Evolutionary conservation across 2,113 vertebrate species (phyloP).

Genomic region (Crotalus viridis): DNA sequence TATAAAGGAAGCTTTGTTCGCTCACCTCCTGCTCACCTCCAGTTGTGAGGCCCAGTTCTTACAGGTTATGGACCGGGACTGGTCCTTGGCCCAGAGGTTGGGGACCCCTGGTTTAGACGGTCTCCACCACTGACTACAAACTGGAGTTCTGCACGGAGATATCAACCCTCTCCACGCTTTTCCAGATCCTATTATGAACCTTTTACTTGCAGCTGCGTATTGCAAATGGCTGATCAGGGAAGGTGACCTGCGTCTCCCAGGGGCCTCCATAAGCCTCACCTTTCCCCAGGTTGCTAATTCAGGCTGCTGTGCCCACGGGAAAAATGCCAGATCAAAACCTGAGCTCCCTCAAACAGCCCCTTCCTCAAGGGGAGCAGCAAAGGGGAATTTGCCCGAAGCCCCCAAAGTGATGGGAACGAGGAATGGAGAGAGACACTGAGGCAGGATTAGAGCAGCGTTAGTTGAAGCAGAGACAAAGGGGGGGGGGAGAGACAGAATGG

Average conservation of each 20-base stretch:
- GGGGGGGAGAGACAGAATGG: neutral
- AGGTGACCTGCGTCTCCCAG: neutral
- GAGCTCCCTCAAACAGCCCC: neutral
- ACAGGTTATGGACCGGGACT: too few species aligned
- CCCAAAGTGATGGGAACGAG: constrained; percentile 47
- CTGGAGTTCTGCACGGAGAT: too few species aligned
- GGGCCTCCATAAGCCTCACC: neutral
- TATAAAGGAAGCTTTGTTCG: too few species aligned
- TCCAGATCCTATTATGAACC: neutral
- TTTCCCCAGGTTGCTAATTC: neutral
- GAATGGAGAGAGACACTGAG: constrained; percentile 50
- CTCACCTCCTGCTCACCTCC: too few species aligned
- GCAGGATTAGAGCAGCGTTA: neutral
- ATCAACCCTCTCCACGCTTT: neutral
- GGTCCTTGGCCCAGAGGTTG: too few species aligned
- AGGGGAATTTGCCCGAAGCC: constrained; percentile 28
- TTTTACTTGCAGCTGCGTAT: neutral
- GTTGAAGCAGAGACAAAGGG: constrained; percentile 47
- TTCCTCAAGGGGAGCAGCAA: neutral
- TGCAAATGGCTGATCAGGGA: neutral
- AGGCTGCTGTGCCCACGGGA: neutral
- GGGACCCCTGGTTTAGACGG: neutral
- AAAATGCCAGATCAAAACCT: neutral
- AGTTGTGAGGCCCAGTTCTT: too few species aligned
- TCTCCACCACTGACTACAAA: neutral